A percentile compares a stretch with the other conserved stretches of the same genome.
Conservation (phyloP, 2,888 invertebrate species). For the Drosophila cognata region DNA sequence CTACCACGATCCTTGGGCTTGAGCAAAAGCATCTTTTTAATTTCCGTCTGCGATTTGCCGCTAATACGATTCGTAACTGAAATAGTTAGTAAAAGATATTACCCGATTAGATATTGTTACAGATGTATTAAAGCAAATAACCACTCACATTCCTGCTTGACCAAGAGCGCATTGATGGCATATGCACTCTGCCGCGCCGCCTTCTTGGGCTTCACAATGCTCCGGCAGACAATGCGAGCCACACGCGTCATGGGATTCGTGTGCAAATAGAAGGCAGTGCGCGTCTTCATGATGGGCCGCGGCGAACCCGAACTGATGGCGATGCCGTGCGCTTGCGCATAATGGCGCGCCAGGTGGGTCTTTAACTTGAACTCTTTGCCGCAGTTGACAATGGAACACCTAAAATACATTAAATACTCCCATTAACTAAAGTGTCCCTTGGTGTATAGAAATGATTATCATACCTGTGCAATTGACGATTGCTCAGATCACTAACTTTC, state of each 20-base stretch:
- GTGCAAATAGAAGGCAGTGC: conserved; percentile 97
- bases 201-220: conserved; percentile 92
- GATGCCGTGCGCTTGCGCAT: conserved; percentile 93
- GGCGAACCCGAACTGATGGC: conserved; percentile 91
- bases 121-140: not conserved
- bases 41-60: conserved; percentile 86
- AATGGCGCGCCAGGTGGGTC: conserved; percentile 96
- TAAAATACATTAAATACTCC: conserved; percentile 85
- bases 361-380: conserved; percentile 98
- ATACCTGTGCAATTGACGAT: conserved; percentile 84
- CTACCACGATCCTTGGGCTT: conserved; percentile 88
- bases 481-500: conserved; percentile 85
- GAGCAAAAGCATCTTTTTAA: conserved; percentile 86
- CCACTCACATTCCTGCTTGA: conserved; percentile 94
- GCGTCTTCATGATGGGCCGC: conserved; percentile 97
- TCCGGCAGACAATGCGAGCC: conserved; percentile 93
- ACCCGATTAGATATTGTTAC: not conserved
- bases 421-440: not conserved
- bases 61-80: conserved; percentile 87
- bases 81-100: conserved; percentile 7
- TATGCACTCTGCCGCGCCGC: conserved; percentile 95
- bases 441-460: not conserved
- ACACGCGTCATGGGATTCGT: conserved; percentile 96
- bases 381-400: conserved; percentile 96
- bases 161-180: conserved; percentile 91